Evolutionary conservation across 2,888 invertebrate genomes (phyloP), one percentile per base, ranked within the genome.

Genomic region (Lamellibrachia satsuma): DNA sequence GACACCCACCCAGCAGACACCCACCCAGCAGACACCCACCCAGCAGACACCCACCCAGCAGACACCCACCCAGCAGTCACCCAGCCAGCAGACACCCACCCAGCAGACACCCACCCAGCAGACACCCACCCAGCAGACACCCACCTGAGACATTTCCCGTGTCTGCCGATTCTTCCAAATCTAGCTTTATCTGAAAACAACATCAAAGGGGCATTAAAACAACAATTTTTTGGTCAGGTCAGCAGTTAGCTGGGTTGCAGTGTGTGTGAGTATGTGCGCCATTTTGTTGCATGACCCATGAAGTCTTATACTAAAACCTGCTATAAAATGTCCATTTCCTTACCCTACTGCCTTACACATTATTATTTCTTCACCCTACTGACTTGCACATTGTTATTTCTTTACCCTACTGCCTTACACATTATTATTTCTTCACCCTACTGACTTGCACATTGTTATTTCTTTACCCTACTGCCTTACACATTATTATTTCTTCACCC

Each of bases 101-200:
- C 60, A 8, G 4, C 60, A 9, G 39, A 2, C 60, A 60, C 60
- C 11, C 60, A 11, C 60, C 15, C 60, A 9, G 15, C 60, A 3
- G 15, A 22, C 60, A 11, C 60, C 60, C 60, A 15, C 15, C 55
- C 55, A 39, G 8, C 55, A 55, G 55, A 7, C 55, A 55, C 55
- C 55, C 7, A 1, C 55, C 55, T 55, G 55, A 55, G 9, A 9
- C 55, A 55, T 7, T 7, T 55, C 9, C 9, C 9, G 55, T 55
- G 55, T 55, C 55, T 55, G 55, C 55, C 9, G 55, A 9, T 55
- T 75, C 75, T 75, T 15, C 22, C n/a, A n/a, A 75, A 22, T 22
- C n/a, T 75, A 75, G 75, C n/a, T 75, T 75, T 75, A 75, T 75
- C 75, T 75, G 75, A 75, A 39, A 75, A 75, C 55, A 75, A 75